Percentiles rank a stretch among this genome's conserved stretches.
These are phyloP conservation scores for Ascaphus truei DNA, from an alignment of 2,113 vertebrate species.

Conservation along the genomic window DNA sequence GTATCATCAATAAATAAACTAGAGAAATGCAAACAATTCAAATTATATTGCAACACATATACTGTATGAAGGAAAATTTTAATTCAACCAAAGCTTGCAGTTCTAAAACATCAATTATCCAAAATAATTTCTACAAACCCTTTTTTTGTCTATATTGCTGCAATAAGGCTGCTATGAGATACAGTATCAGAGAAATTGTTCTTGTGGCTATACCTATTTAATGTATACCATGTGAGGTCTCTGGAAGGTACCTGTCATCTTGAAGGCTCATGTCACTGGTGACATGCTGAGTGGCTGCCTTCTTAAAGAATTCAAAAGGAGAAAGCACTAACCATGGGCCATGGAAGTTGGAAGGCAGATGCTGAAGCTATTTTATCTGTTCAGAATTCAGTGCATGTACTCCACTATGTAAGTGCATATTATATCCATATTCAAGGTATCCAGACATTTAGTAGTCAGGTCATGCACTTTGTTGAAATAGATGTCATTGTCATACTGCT, in stretches of 20 bases:
- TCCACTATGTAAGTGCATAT: neutral
- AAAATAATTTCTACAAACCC: too few relatives aligned
- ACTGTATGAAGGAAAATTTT: too few relatives aligned
- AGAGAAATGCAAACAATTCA: too few relatives aligned
- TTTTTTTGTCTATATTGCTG: neutral
- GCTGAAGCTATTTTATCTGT: constrained; percentile 28
- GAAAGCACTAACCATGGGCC: neutral
- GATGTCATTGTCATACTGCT: constrained; percentile 41
- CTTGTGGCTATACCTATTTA: neutral
- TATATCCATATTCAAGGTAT: constrained; percentile 10
- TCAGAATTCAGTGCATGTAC: constrained; percentile 9
- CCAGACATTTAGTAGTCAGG: constrained; percentile 36
- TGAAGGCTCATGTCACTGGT: neutral
- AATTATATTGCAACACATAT: too few relatives aligned
- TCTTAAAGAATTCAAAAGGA: constrained; percentile 15
- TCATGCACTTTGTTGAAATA: constrained; percentile 43
- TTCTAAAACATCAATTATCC: too few relatives aligned
- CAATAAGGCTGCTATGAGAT: neutral
- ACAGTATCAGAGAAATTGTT: neutral
- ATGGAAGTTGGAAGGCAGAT: neutral
- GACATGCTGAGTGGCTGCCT: neutral
- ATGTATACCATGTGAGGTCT: neutral
- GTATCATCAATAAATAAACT: too few relatives aligned
- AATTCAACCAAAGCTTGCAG: too few relatives aligned
- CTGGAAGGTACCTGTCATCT: neutral